Percentiles rank a stretch among this genome's conserved stretches.
phyloP scores from a whole-genome alignment of 1,140 invertebrate species.

The Lepidotrigona ventralis region DNA sequence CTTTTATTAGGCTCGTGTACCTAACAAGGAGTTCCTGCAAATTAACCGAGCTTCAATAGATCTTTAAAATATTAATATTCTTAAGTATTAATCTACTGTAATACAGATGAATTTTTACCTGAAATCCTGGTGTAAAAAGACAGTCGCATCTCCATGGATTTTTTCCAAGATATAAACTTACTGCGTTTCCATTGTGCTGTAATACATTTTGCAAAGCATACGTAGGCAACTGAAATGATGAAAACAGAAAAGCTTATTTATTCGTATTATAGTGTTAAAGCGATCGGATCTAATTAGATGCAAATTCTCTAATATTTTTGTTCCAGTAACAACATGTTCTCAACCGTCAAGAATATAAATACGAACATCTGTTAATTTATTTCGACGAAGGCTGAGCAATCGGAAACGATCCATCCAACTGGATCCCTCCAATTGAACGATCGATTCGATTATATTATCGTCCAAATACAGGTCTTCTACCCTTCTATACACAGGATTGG shows the following conservation, averaged over 20 bases:
- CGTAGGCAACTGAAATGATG: slow-evolving; percentile 84
- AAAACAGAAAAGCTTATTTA: not conserved
- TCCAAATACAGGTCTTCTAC: slow-evolving; percentile 88
- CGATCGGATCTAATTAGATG: not conserved
- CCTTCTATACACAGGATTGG: slow-evolving; percentile 83
- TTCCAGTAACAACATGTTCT: slow-evolving; percentile 7
- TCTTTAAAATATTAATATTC: not conserved
- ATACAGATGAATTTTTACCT: slow-evolving; percentile 74
- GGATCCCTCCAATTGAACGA: slow-evolving; percentile 87
- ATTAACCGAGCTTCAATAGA: not conserved
- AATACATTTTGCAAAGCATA: slow-evolving; percentile 89
- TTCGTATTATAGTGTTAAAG: not conserved
- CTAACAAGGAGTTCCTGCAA: slow-evolving; percentile 84
- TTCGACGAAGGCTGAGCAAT: slow-evolving; percentile 86
- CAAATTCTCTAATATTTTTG: not conserved
- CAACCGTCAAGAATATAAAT: not conserved
- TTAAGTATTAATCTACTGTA: not conserved
- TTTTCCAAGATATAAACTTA: slow-evolving; percentile 84
- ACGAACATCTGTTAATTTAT: slow-evolving; percentile 85
- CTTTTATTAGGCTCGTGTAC: slow-evolving; percentile 85
- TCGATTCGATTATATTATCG: slow-evolving; percentile 86
- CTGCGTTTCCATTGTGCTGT: slow-evolving; percentile 85
- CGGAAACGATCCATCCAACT: slow-evolving; percentile 89
- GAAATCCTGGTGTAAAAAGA: slow-evolving; percentile 87
- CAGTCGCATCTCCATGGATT: slow-evolving; percentile 93